Evolutionary conservation across 1,140 invertebrate genomes (phyloP).

Genomic region (Heliconius nattereri): DNA sequence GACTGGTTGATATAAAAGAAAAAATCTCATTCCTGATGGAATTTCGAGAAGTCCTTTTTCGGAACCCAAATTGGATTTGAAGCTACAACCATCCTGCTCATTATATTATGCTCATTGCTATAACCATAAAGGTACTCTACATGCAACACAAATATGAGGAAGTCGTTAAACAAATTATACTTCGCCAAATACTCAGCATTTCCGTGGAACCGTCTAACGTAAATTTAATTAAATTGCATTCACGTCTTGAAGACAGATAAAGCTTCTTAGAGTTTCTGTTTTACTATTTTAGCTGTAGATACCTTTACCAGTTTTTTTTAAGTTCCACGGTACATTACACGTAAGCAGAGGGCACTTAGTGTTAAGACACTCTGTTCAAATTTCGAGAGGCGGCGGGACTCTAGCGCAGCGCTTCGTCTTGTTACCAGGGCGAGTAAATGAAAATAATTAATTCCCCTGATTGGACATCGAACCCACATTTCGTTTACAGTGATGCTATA

Average conservation of each 20-base stretch:
- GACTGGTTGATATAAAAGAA: too few species aligned
- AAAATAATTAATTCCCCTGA: too few species aligned
- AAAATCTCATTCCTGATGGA: too few species aligned
- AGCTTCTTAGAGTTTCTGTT: slow-evolving; percentile 5
- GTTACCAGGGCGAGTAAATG: too few species aligned
- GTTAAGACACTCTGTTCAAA: too few species aligned
- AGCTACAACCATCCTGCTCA: not conserved
- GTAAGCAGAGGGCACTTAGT: too few species aligned
- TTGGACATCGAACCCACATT: too few species aligned
- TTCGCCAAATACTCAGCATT: slow-evolving; percentile 6
- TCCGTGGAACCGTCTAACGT: slow-evolving; percentile 5
- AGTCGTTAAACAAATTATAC: slow-evolving; percentile 14
- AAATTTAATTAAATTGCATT: slow-evolving; percentile 27
- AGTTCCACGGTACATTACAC: too few species aligned
- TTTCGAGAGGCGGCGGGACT: too few species aligned
- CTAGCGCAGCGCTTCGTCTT: too few species aligned
- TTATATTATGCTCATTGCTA: not conserved
- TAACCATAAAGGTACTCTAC: not conserved
- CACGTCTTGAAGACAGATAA: slow-evolving; percentile 22
- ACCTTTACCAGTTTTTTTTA: not conserved
- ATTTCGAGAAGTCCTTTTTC: too few species aligned
- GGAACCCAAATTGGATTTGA: not conserved
- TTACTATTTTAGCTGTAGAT: not conserved
- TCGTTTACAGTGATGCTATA: too few species aligned
- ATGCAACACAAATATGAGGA: slow-evolving; percentile 1